These are phyloP conservation scores for Exephanes ischioxanthus DNA, from an alignment of 2,888 invertebrate species.

Conservation along the genomic window DNA sequence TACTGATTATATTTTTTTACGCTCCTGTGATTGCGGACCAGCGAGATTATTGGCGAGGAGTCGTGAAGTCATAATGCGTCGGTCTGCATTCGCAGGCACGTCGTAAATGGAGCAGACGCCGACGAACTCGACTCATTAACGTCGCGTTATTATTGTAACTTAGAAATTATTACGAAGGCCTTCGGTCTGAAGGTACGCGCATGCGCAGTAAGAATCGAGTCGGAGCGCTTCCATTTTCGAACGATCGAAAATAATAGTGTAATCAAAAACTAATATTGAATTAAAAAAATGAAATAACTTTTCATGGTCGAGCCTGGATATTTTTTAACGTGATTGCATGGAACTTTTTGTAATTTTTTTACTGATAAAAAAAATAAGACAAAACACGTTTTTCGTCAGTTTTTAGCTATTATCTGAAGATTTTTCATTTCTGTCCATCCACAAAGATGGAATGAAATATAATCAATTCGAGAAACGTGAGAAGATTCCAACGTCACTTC, in stretches of 20 bases:
- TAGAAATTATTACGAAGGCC: conserved; percentile 26
- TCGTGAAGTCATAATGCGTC: neutral
- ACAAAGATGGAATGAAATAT: neutral
- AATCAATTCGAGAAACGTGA: neutral
- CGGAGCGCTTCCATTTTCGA: neutral
- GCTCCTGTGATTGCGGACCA: conserved; percentile 30
- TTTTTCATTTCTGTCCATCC: too few relatives aligned
- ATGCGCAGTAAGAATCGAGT: conserved; percentile 8
- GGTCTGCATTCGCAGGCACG: conserved; percentile 7
- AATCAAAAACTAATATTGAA: neutral
- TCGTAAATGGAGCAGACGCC: conserved; percentile 35
- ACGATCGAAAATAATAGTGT: neutral
- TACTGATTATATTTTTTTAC: conserved; percentile 47
- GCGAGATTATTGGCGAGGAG: neutral
- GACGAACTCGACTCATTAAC: conserved; percentile 56
- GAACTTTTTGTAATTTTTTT: neutral
- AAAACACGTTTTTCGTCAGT: neutral
- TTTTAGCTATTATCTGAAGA: neutral
- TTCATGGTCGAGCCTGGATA: neutral
- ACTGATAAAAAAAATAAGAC: neutral
- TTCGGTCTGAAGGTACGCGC: conserved; percentile 9
- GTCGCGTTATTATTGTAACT: conserved; percentile 46
- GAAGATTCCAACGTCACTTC: neutral
- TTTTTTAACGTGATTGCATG: neutral
- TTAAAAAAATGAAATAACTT: neutral